Evolutionary conservation across 1,140 invertebrate species (phyloP), one percentile per base, ranked within the genome.

Genomic region (Bombyx mandarina): DNA sequence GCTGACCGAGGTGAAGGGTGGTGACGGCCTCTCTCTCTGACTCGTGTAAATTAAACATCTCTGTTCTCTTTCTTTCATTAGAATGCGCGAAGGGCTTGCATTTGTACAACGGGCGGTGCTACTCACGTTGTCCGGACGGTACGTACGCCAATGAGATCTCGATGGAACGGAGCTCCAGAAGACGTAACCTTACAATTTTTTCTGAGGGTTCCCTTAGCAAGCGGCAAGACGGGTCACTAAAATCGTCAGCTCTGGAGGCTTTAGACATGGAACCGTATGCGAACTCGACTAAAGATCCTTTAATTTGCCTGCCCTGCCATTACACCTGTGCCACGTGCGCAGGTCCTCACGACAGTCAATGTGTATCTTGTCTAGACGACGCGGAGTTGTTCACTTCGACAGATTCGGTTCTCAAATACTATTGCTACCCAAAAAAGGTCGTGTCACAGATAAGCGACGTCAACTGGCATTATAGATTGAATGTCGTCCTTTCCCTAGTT

Each of bases 81-180:
- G 84, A 85, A 71, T 87, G 84, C 84, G 78, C 78, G 70, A 85
- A 87, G 75, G 84, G 81, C 79, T 79, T 85, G 70, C 84, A 87
- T 77, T 85, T 87, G 71, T 85, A 79, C 84, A 75, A 76, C 68
- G 84, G 81, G 55, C 78, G 79, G 67, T 87, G 84, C 69, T 85
- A 74, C 74, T 62, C 63, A 45, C 72, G 60, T 66, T 87, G 84
- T 63, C 84, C 84, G 44, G 73, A 65, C 55, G 76, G 77, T 50
- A 83, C 81, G 8, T 87, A 83, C 66, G 77, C 81, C 63, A 81
- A 75, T 59, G 83, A 83, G 67, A 69, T 79, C 35, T 60, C 79
- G n/a, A 72, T 65, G 67, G 72, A 82, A 58, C 63, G 75, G 43
- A 80, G 73, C 60, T 85, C 82, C 52, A 79, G 84, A 63, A 75